Evolutionary conservation across 2,113 vertebrate species (phyloP).

Genomic region (Microtus ochrogaster): DNA sequence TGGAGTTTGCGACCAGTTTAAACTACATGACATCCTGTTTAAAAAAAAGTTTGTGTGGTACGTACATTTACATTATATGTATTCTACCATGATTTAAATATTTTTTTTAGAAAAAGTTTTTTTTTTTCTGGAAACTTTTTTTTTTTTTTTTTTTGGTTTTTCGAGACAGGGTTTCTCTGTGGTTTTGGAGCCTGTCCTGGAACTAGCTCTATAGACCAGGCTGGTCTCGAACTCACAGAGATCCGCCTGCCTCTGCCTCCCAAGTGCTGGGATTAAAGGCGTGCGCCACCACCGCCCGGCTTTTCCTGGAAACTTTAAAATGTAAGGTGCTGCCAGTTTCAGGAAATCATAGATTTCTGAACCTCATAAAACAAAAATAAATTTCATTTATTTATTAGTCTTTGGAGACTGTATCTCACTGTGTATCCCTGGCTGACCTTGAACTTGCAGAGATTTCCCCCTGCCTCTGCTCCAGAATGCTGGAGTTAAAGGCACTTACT

Average conservation of each 20-base stretch:
- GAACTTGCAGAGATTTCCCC: not conserved
- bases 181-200: too few relatives aligned
- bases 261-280: too few relatives aligned
- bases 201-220: too few relatives aligned
- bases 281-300: too few relatives aligned
- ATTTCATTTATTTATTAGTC: not conserved
- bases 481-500: not conserved
- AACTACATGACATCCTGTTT: not conserved
- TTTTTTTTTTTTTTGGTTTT: too few relatives aligned
- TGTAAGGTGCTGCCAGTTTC: not conserved
- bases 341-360: not conserved
- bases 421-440: not conserved
- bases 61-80: not conserved
- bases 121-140: not conserved
- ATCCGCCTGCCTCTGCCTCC: too few relatives aligned
- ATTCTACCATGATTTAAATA: not conserved
- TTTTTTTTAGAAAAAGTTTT: not conserved
- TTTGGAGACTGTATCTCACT: not conserved
- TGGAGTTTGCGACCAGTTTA: not conserved
- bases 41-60: not conserved
- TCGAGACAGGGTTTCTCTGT: too few relatives aligned
- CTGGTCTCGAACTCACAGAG: too few relatives aligned
- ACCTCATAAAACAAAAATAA: not conserved
- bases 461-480: not conserved
- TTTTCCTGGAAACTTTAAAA: not conserved